These are phyloP conservation scores for Alviniconcha strummeri DNA, from an alignment of 2,888 invertebrate species.

Conservation along the genomic window DNA sequence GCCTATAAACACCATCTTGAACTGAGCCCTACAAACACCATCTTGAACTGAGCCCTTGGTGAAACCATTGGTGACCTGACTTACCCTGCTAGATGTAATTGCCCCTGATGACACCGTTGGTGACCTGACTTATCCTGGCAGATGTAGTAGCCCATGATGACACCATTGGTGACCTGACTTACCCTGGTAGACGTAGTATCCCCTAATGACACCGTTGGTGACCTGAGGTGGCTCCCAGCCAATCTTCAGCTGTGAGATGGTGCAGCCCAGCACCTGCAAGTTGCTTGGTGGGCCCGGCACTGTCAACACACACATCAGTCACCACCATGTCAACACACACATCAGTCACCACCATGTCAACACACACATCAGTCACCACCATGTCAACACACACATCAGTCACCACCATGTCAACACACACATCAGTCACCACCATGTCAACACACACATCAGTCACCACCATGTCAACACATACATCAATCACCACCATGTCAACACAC, in stretches of 20 bases:
- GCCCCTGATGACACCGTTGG: constrained; percentile 67
- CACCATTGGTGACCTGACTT: constrained; percentile 55
- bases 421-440: neutral
- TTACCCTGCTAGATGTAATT: constrained; percentile 69
- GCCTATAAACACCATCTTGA: too few species aligned
- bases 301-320: constrained; percentile 34
- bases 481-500: too few species aligned
- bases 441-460: constrained; percentile 11
- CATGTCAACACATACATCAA: neutral
- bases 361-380: too few species aligned
- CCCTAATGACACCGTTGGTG: constrained; percentile 54
- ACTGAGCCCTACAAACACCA: too few species aligned
- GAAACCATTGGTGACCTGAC: constrained; percentile 33
- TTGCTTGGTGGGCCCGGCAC: constrained; percentile 67
- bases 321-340: neutral
- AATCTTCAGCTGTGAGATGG: constrained; percentile 70
- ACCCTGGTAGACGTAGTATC: neutral
- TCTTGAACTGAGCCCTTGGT: too few species aligned
- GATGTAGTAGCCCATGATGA: constrained; percentile 68
- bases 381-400: too few species aligned
- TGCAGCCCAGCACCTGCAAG: constrained; percentile 65
- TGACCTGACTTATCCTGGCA: constrained; percentile 60
- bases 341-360: too few species aligned
- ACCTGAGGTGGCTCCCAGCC: constrained; percentile 70
- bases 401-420: neutral